Conservation (phyloP, 2,797 vertebrate species). For the Rousettus madagascariensis region DNA sequence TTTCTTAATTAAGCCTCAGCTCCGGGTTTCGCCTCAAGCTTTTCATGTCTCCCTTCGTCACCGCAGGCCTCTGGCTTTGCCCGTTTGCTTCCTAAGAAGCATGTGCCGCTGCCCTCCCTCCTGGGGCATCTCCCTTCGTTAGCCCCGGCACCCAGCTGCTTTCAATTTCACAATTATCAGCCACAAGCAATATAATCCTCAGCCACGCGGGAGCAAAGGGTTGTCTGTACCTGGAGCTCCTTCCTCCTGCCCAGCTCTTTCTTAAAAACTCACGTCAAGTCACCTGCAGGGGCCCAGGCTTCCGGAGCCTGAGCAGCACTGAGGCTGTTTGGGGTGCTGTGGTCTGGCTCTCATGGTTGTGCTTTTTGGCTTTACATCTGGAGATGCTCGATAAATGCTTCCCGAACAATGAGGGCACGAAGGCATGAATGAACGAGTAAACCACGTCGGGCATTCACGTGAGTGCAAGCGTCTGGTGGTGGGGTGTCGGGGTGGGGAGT, state of each 20-base stretch:
- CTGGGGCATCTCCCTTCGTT: neutral
- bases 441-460: neutral
- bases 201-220: neutral
- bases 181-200: neutral
- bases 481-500: fast-evolving
- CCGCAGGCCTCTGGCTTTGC: neutral
- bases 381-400: neutral
- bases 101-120: neutral
- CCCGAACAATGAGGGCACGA: neutral
- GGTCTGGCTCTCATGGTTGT: neutral
- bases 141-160: neutral
- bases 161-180: constrained; percentile 43
- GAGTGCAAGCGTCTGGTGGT: neutral
- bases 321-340: neutral
- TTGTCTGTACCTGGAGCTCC: neutral
- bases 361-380: neutral
- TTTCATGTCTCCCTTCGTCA: neutral
- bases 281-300: neutral
- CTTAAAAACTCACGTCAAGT: neutral
- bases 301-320: neutral
- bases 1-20: constrained; percentile 72
- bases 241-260: neutral
- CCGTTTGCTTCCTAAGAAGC: neutral
- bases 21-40: constrained; percentile 57
- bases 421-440: neutral